Percentiles rank a stretch among this genome's conserved stretches.
These are phyloP conservation scores for Propithecus deckenii DNA, from an alignment of 2,797 vertebrate genomes.

Conservation along the genomic window DNA sequence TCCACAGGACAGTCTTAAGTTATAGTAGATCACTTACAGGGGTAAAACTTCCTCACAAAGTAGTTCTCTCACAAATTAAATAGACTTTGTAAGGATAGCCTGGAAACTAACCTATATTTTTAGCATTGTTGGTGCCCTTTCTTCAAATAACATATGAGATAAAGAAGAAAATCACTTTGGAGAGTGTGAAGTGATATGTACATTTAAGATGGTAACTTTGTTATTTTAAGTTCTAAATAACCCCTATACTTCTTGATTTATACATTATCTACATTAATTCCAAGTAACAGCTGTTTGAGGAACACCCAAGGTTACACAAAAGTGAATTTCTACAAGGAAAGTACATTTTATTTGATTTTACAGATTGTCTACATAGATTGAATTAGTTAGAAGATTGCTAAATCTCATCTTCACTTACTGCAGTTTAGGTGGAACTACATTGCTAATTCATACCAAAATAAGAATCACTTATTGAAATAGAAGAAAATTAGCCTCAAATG, in stretches of 20 bases:
- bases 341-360: constrained; percentile 13
- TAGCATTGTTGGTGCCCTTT: not conserved
- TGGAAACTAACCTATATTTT: not conserved
- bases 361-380: not conserved
- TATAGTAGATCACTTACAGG: not conserved
- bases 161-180: not conserved
- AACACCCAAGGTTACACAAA: not conserved
- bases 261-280: not conserved
- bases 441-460: constrained; percentile 7
- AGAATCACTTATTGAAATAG: not conserved
- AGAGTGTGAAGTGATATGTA: not conserved
- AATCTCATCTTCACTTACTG: not conserved
- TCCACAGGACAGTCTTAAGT: not conserved
- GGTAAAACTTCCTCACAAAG: not conserved
- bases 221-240: not conserved
- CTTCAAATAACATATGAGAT: not conserved
- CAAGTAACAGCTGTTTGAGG: not conserved
- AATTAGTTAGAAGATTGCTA: constrained; percentile 42
- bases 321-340: constrained; percentile 40
- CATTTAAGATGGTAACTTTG: not conserved
- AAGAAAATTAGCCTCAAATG: constrained; percentile 61
- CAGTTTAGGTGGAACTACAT: not conserved
- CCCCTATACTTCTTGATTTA: not conserved
- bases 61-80: not conserved
- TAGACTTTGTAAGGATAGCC: not conserved